Conservation (phyloP, 2,113 vertebrate species). For the Coptodon rendalli region DNA sequence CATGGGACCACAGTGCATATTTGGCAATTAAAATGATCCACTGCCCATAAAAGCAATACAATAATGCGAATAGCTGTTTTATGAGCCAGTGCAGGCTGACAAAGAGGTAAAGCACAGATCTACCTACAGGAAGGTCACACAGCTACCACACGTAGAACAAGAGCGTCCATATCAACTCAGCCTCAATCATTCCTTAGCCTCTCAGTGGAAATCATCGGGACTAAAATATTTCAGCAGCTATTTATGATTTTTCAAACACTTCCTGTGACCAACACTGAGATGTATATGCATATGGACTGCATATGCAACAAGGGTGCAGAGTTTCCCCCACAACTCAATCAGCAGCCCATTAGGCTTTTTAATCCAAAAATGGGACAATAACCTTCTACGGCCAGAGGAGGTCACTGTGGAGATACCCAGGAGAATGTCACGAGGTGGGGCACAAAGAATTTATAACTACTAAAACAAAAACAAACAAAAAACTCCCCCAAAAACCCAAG, state of each 20-base stretch:
- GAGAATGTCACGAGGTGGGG: constrained; percentile 1
- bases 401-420: constrained; percentile 65
- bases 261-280: background rate
- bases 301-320: background rate
- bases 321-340: background rate
- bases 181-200: background rate
- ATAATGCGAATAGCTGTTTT: constrained; percentile 25
- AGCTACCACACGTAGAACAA: background rate
- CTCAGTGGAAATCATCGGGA: background rate
- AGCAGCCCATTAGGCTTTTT: background rate
- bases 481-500: background rate
- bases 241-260: background rate
- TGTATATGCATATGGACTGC: background rate
- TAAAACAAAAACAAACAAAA: background rate
- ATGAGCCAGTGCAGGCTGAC: background rate
- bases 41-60: background rate
- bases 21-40: constrained; percentile 33
- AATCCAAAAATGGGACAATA: constrained; percentile 23
- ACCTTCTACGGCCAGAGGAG: constrained; percentile 62
- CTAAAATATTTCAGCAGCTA: background rate
- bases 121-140: constrained; percentile 9
- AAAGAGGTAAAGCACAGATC: background rate
- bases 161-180: background rate
- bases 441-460: background rate
- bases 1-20: background rate